A percentile compares a stretch with the other conserved stretches of the same genome.
These are phyloP conservation scores for Steinernema khuongi DNA, from an alignment of 1,140 invertebrate genomes.

Conservation along the genomic window DNA sequence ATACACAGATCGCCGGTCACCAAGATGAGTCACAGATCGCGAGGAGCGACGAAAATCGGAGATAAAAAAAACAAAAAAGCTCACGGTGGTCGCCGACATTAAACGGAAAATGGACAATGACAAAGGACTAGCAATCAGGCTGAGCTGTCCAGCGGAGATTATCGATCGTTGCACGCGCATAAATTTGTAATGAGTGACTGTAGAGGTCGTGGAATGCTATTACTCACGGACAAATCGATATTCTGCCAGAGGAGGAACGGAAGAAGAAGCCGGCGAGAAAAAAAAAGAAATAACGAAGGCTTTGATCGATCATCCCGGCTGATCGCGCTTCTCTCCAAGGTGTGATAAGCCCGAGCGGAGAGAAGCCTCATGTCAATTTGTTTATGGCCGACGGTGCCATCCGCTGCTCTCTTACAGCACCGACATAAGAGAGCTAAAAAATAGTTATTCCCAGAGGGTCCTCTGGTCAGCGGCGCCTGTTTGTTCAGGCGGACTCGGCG, in stretches of 20 bases:
- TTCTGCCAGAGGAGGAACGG: not conserved
- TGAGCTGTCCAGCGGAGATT: slow-evolving; percentile 19
- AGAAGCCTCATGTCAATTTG: not conserved
- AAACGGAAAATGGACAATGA: not conserved
- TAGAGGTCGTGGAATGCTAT: not conserved
- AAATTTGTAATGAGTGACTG: not conserved
- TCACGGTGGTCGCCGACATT: not conserved
- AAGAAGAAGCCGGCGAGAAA: slow-evolving; percentile 18
- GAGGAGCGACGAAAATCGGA: slow-evolving; percentile 4
- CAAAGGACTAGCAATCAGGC: too few relatives aligned
- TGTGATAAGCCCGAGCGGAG: not conserved
- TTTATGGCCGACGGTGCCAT: not conserved
- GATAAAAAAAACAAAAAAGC: slow-evolving; percentile 12
- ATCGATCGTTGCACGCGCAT: slow-evolving; percentile 22
- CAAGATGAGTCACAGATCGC: too few relatives aligned
- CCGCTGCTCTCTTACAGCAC: not conserved
- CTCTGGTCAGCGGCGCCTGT: not conserved
- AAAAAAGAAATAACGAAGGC: not conserved
- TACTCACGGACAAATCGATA: slow-evolving; percentile 15
- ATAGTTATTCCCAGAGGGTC: not conserved
- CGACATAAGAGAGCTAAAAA: not conserved
- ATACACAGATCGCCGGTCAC: too few relatives aligned
- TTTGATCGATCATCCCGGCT: not conserved
- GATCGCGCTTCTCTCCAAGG: not conserved
- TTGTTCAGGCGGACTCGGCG: not conserved